Conservation (phyloP, 23 tunicate species). For the Phallusia fumigata region DNA sequence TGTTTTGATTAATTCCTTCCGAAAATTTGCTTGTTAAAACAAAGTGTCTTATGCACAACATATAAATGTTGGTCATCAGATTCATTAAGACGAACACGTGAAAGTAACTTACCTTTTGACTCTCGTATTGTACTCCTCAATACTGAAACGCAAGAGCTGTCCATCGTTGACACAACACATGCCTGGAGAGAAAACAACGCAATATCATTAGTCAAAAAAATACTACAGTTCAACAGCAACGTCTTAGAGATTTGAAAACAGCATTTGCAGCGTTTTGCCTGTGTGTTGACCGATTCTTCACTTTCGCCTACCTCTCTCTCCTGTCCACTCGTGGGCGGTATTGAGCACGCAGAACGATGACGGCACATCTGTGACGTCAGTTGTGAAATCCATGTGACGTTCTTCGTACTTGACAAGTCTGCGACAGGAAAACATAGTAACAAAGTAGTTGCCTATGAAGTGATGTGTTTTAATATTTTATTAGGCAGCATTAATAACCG, state of each 20-base stretch:
- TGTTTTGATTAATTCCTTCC: too few relatives aligned
- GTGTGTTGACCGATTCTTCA: too few relatives aligned
- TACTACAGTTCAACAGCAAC: too few relatives aligned
- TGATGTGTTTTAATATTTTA: too few relatives aligned
- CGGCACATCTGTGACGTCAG: constrained; percentile 12
- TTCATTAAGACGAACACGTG: neutral
- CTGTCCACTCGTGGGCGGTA: constrained; percentile 79
- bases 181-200: neutral
- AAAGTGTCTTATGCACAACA: too few relatives aligned
- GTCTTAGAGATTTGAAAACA: constrained; percentile 5
- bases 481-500: too few relatives aligned
- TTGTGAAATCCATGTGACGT: constrained; percentile 8
- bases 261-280: neutral
- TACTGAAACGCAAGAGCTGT: constrained; percentile 23
- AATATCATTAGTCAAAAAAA: neutral
- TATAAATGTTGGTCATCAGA: too few relatives aligned
- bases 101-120: neutral
- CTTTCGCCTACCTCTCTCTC: constrained; percentile 53
- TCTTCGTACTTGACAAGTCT: constrained; percentile 27
- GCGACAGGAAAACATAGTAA: neutral
- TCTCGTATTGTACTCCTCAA: constrained; percentile 11
- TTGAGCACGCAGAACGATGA: constrained; percentile 38
- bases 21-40: too few relatives aligned
- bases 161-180: constrained; percentile 36
- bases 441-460: too few relatives aligned